Base-by-base conservation (phyloP, 1,140 invertebrate genomes). In the Chironomus striatipennis region DNA sequence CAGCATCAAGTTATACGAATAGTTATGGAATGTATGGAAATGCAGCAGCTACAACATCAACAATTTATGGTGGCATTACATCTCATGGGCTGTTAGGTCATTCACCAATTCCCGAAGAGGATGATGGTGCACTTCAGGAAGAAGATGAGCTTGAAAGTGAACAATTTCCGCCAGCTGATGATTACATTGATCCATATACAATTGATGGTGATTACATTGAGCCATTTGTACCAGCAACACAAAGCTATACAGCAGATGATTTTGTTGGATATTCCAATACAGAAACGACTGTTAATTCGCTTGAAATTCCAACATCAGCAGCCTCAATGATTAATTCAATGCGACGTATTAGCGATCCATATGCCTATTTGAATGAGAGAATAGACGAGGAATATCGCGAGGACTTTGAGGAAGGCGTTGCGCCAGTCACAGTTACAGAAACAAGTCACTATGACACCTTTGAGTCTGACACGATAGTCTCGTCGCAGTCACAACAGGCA, bases 381-480 rank as follows among this genome's bases (percentile, higher is more conserved):
- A 18, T 70, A 6, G 65, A 70, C 17, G 65, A 70, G 20, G 65
- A 70, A 70, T 70, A 70, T 70, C 65, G 18, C 18, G 65, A 70
- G 18, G 65, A 70, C 20, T 70, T 70, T 21, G 65, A 70, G 20
- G 65, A 70, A 3, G 65, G 20, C 20, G 65, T 70, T n/a, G 15
- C n/a, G 20, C 65, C 65, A 70, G 65, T 17, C n/a, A 18, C 65
- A 18, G 65, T 70, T n/a, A 70, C 65, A 6, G 20, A n/a, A 10
- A 2, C 10, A 10, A 8, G 47, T 57, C 47, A 57, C 47, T 57
- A 12, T n/a, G 47, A 20, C 7, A 18, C 20, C 65, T 20, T 70
- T 21, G 65, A 70, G 17, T 70, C 17, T 10, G 4, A 20, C 65
- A 20, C 15, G 47, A 57, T n/a, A 57, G 12, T 9, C 65, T 70